Base-by-base conservation (phyloP, 2,113 vertebrate species). In the Seriola rivoliana region DNA sequence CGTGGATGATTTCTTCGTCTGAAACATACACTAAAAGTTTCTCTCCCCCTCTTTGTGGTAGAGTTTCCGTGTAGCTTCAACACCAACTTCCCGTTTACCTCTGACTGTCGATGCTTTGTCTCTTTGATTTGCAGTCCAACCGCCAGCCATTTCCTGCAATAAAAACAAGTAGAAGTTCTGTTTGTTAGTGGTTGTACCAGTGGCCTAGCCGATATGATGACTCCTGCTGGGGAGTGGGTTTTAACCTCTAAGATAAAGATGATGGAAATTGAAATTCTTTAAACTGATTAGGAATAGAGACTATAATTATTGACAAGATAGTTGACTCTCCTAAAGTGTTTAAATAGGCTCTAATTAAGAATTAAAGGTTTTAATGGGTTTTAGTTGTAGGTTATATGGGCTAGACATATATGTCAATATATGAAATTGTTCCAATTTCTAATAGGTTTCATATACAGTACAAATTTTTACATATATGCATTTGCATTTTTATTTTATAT, bases 51-150 rank as follows among this genome's bases (percentile, higher is more conserved):
- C 13, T 52, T 8, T 2, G 17, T 10, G 54, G 54, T 29, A 2
- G 29, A 29, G 64, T 58, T 80, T 58, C 25, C n/a, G 3, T 16
- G 42, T 38, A n/a, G 59, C 36, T 57, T 23, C 16, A 46, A 3
- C 10, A 68, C 1, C 29, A 73, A 50, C 71, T 71, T 85, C 75
- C 70, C 64, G 11, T 80, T 89, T 90, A 93, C 92, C 89, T 87
- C 44, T 80, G 7, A 25, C 3, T 32, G 9, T 52, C 3, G 46
- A 10, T 25, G 14, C 4, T 21, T 32, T 62, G 36, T 42, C 38
- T 55, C 2, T 55, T 16, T 23, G 42, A 25, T 57, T 54, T 13
- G 29, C 1, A 21, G 7, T 21, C 13, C 5, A 25, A 25, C 17
- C 1, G 0, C 23, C 58, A 38, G 70, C 71, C 25, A 67, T 55